phyloP scores from a whole-genome alignment of 2,113 vertebrate species.

The Oreotrochilus melanogaster region DNA sequence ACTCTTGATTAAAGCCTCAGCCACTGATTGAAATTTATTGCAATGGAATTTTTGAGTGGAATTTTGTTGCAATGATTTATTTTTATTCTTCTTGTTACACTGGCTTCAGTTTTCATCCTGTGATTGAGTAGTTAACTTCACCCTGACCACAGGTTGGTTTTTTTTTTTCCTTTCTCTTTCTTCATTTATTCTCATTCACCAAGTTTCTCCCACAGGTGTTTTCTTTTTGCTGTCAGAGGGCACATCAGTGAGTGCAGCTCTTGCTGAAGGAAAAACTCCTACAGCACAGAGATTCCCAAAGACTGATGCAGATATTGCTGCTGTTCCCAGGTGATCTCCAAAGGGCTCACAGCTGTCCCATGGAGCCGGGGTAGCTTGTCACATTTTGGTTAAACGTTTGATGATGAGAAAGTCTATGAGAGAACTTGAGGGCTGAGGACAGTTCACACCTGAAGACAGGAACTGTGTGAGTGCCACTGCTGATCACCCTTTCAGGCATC shows the following conservation, averaged over 20 bases:
- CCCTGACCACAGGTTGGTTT: neutral
- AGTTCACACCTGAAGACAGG: neutral
- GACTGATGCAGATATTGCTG: rapidly evolving
- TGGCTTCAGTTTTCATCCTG: neutral
- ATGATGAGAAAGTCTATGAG: neutral
- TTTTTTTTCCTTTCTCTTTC: neutral
- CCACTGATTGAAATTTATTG: neutral
- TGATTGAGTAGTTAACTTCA: neutral
- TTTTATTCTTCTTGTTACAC: neutral
- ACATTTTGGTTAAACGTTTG: neutral
- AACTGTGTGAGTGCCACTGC: neutral
- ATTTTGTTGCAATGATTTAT: slow-evolving; percentile 5
- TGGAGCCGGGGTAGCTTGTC: neutral
- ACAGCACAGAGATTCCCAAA: neutral
- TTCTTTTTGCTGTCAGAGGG: neutral
- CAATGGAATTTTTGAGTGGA: too few species aligned
- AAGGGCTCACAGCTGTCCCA: neutral
- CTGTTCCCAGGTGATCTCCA: neutral
- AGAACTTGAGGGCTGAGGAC: neutral
- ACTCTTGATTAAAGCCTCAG: neutral
- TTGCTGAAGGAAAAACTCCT: neutral
- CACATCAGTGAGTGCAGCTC: too few species aligned
- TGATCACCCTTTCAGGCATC: neutral
- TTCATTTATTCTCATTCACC: neutral
- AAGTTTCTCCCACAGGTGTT: rapidly evolving